Evolutionary conservation across 2,888 invertebrate genomes (phyloP).

Genomic region (Ochlodes sylvanus): DNA sequence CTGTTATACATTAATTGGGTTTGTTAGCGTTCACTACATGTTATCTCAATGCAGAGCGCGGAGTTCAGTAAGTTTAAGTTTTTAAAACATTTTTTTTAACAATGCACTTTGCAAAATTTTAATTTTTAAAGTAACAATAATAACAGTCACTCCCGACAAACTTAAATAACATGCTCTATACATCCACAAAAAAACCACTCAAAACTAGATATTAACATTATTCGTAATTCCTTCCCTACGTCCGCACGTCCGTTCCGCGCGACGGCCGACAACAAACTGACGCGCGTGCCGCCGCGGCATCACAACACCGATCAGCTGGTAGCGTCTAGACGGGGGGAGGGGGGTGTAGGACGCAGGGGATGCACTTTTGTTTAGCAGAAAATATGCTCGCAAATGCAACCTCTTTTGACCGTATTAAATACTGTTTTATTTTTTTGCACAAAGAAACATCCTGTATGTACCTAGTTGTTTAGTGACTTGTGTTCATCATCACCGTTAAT

Average conservation of each 20-base stretch:
- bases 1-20: too few species aligned
- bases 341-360: constrained; percentile 12
- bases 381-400: neutral
- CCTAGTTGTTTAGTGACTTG: neutral
- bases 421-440: neutral
- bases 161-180: too few species aligned
- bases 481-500: too few species aligned
- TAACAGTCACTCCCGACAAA: too few species aligned
- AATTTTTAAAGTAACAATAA: too few species aligned
- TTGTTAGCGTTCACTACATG: too few species aligned
- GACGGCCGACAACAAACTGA: constrained; percentile 47
- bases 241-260: constrained; percentile 43
- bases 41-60: too few species aligned
- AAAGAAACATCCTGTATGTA: neutral
- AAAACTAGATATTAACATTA: neutral
- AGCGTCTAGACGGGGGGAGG: constrained; percentile 39
- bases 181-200: too few species aligned
- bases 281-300: constrained; percentile 29
- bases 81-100: too few species aligned
- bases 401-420: neutral
- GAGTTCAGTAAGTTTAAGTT: too few species aligned
- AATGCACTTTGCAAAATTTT: too few species aligned
- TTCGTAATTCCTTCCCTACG: neutral
- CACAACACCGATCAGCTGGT: constrained; percentile 48
- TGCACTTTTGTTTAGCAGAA: constrained; percentile 12